Percentiles rank a stretch among this genome's conserved stretches.
phyloP scores from a whole-genome alignment of 2,888 invertebrate genomes.

The Automeris io region DNA sequence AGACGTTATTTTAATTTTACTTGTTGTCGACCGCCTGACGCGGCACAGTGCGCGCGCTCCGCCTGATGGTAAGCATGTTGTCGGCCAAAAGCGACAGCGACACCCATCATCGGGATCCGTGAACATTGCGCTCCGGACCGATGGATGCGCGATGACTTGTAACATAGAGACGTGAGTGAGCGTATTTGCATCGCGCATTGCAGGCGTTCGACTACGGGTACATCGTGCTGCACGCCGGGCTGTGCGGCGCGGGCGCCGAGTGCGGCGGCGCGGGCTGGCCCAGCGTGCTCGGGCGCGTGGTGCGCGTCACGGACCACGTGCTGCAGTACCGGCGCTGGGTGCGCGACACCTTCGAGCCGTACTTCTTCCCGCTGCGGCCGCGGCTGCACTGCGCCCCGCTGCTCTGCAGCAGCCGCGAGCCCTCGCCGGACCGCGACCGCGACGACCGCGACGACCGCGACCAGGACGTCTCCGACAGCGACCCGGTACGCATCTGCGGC shows the following conservation, averaged over 20 bases:
- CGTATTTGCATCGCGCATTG: constrained; percentile 12
- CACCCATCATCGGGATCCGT: too few relatives aligned
- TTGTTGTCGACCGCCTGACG: too few relatives aligned
- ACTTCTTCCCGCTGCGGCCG: constrained; percentile 53
- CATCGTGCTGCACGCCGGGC: constrained; percentile 80
- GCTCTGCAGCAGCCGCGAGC: constrained; percentile 13
- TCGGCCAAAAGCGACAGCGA: too few relatives aligned
- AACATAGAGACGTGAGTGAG: neutral
- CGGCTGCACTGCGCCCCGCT: constrained; percentile 13
- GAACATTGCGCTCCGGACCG: too few relatives aligned
- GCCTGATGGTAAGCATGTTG: too few relatives aligned
- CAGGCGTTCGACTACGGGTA: constrained; percentile 98
- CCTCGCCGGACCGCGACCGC: constrained; percentile 14
- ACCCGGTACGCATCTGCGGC: too few relatives aligned
- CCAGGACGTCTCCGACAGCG: constrained; percentile 27
- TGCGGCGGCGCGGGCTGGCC: constrained; percentile 67
- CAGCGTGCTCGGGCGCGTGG: constrained; percentile 90
- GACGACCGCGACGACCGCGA: constrained; percentile 16
- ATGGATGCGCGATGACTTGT: too few relatives aligned
- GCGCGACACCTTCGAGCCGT: constrained; percentile 62
- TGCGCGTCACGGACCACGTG: constrained; percentile 96
- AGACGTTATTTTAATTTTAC: too few relatives aligned
- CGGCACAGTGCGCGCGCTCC: too few relatives aligned
- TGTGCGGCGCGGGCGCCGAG: constrained; percentile 81
- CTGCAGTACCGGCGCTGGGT: constrained; percentile 77